Percentiles rank a stretch among this genome's conserved stretches.
phyloP scores from a whole-genome alignment of 64 coral and sea anemone genomes.

The Pocillopora verrucosa region DNA sequence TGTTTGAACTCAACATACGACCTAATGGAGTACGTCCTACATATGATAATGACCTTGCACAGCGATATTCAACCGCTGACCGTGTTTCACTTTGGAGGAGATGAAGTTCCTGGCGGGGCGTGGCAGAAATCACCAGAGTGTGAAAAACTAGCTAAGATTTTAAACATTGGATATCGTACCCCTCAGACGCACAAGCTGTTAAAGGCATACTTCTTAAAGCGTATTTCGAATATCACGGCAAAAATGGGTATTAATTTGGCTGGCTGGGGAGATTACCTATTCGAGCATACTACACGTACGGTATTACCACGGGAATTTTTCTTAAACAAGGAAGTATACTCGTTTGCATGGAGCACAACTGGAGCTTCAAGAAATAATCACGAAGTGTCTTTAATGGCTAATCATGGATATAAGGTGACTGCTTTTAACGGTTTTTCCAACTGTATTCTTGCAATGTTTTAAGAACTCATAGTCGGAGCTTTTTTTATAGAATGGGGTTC shows the following conservation, averaged over 20 bases:
- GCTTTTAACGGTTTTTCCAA: no score
- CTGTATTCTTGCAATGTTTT: no score
- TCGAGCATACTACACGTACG: conserved; percentile 5
- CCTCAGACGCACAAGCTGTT: not conserved
- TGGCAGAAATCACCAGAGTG: conserved; percentile 60
- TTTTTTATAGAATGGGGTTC: no score
- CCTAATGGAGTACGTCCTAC: conserved; percentile 54
- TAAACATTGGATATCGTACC: not conserved
- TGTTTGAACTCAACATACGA: conserved; percentile 60
- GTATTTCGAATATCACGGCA: not conserved
- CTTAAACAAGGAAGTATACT: conserved; percentile 51
- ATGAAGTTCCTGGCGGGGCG: conserved; percentile 52
- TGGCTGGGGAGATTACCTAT: conserved; percentile 70
- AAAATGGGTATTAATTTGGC: conserved; percentile 19
- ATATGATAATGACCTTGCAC: conserved; percentile 33
- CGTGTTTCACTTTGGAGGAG: conserved; percentile 69
- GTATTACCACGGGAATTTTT: conserved; percentile 36
- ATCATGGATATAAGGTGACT: not conserved
- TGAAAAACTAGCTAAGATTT: conserved; percentile 7
- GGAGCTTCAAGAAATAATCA: conserved; percentile 42
- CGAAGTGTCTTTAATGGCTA: conserved; percentile 50
- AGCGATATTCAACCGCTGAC: conserved; percentile 54
- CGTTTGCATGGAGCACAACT: conserved; percentile 63
- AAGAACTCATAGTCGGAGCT: no score
- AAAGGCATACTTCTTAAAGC: conserved; percentile 14